phyloP scores from a whole-genome alignment of 2,888 invertebrate species.

The Dolichomitus sp. region DNA sequence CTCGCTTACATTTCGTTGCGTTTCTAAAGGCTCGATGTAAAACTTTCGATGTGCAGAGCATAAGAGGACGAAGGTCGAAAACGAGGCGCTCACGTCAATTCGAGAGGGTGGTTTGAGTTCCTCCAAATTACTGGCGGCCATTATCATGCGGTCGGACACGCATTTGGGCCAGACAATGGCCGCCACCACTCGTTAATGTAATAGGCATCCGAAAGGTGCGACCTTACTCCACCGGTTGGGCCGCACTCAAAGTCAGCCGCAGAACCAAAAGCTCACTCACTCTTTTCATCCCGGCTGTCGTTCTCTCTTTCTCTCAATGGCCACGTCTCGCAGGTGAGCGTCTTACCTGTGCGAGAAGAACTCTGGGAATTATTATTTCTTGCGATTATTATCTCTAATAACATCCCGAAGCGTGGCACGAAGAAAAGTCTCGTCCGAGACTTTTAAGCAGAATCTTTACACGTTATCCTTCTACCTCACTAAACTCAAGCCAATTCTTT shows the following conservation, averaged over 20 bases:
- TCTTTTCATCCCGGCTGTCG: slow-evolving; percentile 33
- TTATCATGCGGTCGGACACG: slow-evolving; percentile 79
- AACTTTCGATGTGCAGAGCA: neutral
- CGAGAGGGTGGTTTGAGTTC: slow-evolving; percentile 70
- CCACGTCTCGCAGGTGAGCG: slow-evolving; percentile 66
- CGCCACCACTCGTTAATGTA: slow-evolving; percentile 84
- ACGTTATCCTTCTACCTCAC: slow-evolving; percentile 10
- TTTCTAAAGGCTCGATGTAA: neutral
- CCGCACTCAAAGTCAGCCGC: slow-evolving; percentile 71
- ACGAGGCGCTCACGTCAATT: slow-evolving; percentile 13
- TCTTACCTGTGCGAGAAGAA: slow-evolving; percentile 65
- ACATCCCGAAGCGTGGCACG: slow-evolving; percentile 74
- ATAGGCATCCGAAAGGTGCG: slow-evolving; percentile 81
- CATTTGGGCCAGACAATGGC: slow-evolving; percentile 84
- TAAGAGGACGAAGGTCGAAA: neutral
- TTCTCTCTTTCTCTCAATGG: slow-evolving; percentile 62
- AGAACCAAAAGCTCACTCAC: slow-evolving; percentile 59
- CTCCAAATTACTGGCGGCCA: slow-evolving; percentile 83
- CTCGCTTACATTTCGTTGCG: neutral
- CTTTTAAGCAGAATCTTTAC: slow-evolving; percentile 59
- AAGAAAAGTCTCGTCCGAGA: slow-evolving; percentile 53
- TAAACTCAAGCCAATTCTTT: slow-evolving; percentile 32
- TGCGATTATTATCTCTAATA: slow-evolving; percentile 86
- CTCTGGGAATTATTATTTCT: slow-evolving; percentile 83
- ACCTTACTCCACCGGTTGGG: slow-evolving; percentile 71